Conservation (phyloP, 2,797 vertebrate species). For the Helarctos malayanus region DNA sequence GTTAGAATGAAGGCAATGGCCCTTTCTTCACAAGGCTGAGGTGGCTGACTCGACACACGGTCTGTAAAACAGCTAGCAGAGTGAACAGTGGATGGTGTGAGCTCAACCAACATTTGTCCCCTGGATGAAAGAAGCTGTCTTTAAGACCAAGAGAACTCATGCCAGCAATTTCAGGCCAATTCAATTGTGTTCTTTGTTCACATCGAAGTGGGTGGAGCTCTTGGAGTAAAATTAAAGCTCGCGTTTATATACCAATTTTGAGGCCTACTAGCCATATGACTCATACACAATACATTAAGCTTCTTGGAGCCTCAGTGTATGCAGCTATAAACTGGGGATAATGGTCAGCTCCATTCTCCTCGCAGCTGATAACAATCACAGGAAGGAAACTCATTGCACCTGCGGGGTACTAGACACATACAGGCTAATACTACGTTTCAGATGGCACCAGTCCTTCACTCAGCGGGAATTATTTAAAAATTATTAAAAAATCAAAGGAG, state of each 20-base stretch:
- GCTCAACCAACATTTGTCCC: neutral
- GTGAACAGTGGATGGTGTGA: neutral
- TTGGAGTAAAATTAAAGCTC: neutral
- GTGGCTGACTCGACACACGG: accelerated
- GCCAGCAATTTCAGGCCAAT: neutral
- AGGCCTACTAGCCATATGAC: accelerated
- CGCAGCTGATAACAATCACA: neutral
- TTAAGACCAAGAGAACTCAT: neutral
- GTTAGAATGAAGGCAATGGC: neutral
- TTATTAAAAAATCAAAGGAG: slow-evolving; percentile 19
- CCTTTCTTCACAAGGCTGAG: neutral
- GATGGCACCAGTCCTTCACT: neutral
- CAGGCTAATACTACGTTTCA: neutral
- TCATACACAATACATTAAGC: neutral
- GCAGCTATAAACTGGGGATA: neutral
- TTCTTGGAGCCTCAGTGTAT: neutral
- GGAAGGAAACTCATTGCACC: neutral
- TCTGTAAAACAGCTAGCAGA: neutral
- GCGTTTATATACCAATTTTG: neutral
- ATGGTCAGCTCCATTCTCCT: neutral
- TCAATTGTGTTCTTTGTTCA: neutral
- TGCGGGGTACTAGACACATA: neutral
- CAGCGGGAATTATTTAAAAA: neutral
- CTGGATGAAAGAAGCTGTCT: neutral
- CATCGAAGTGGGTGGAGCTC: neutral